Evolutionary conservation across 2,113 vertebrate species (phyloP).

Genomic region (Pelvicachromis taeniatus): DNA sequence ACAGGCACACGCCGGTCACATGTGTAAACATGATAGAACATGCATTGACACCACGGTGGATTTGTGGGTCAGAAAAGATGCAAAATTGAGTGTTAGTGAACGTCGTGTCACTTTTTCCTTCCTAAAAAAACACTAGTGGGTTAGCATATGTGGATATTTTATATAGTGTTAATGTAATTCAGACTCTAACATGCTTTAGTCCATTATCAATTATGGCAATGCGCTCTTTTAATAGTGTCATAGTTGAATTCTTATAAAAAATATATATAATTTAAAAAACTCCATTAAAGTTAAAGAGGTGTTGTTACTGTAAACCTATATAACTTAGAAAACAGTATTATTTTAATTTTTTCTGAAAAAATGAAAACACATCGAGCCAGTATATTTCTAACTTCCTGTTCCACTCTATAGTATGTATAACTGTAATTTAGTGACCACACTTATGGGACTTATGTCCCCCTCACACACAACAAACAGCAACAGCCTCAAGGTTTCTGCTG

Average conservation of each 20-base stretch:
- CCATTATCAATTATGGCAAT: background rate
- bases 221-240: background rate
- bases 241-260: background rate
- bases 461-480: background rate
- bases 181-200: background rate
- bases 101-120: background rate
- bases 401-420: background rate
- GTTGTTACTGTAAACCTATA: background rate
- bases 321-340: background rate
- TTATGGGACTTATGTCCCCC: background rate
- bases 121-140: background rate
- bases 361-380: background rate
- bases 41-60: background rate
- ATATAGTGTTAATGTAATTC: background rate
- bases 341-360: background rate
- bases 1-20: background rate
- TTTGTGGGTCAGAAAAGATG: background rate
- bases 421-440: background rate
- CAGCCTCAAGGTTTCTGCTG: constrained; percentile 50
- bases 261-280: background rate
- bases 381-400: background rate
- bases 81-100: background rate
- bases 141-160: background rate
- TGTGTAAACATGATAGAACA: background rate
- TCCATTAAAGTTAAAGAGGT: background rate